phyloP scores from a whole-genome alignment of 1,140 invertebrate genomes.

The Neelides sp. region DNA sequence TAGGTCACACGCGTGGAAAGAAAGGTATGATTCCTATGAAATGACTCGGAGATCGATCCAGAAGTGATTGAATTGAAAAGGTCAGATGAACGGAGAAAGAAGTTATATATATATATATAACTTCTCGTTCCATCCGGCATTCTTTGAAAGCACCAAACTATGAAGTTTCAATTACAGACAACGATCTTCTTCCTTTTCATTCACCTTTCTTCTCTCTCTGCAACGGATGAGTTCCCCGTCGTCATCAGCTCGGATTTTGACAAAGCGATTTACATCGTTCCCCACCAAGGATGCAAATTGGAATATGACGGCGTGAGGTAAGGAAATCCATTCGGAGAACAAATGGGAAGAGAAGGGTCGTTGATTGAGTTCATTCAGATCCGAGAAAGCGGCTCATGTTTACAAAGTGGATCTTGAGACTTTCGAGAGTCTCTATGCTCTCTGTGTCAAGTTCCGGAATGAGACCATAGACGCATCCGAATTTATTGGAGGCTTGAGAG shows the following conservation, averaged over 20 bases:
- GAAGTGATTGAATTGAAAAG: no score
- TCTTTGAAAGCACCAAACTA: not conserved
- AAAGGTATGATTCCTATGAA: no score
- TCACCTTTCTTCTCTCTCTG: not conserved
- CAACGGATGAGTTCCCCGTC: slow-evolving; percentile 3
- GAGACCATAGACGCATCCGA: slow-evolving; percentile 10
- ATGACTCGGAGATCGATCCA: no score
- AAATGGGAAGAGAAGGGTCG: no score
- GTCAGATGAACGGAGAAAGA: no score
- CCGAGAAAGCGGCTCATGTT: no score
- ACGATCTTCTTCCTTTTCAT: not conserved
- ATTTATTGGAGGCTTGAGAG: slow-evolving; percentile 5
- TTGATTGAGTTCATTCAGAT: no score
- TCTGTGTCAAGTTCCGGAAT: slow-evolving; percentile 13
- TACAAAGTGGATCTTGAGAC: slow-evolving; percentile 7
- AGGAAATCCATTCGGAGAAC: no score
- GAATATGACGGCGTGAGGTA: slow-evolving; percentile 6
- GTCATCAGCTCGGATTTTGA: slow-evolving; percentile 9
- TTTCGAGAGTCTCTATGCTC: slow-evolving; percentile 4
- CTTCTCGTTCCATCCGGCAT: no score
- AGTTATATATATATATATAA: no score
- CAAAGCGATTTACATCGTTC: slow-evolving; percentile 11
- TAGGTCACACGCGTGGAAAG: no score
- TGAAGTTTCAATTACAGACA: not conserved
- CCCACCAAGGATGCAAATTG: slow-evolving; percentile 10